These are phyloP conservation scores for Caenorhabditis sp. DNA, from an alignment of 2,888 invertebrate genomes.

Conservation along the genomic window DNA sequence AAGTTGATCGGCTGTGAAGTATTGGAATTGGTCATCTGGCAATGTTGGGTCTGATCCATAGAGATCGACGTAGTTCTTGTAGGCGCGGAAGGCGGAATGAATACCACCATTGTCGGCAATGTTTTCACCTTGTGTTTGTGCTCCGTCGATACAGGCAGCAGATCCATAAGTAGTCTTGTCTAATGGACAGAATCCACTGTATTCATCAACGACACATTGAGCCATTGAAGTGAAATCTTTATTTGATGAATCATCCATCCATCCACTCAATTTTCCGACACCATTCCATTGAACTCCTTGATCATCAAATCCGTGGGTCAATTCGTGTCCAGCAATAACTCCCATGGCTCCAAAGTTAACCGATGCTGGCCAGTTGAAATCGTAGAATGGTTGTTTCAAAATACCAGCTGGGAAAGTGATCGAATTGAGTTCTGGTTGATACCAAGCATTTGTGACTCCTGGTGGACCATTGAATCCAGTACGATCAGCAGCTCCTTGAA, in stretches of 20 bases:
- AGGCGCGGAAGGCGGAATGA: conserved; percentile 65
- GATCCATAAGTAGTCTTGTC: conserved; percentile 34
- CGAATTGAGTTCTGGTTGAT: conserved; percentile 63
- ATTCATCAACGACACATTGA: conserved; percentile 59
- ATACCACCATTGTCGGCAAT: conserved; percentile 75
- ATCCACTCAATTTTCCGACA: conserved; percentile 54
- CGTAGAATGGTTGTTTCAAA: conserved; percentile 64
- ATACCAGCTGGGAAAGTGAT: conserved; percentile 69
- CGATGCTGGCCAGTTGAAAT: conserved; percentile 62
- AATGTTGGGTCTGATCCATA: conserved; percentile 62
- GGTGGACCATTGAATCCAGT: conserved; percentile 53
- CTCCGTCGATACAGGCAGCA: conserved; percentile 70
- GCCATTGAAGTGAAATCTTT: conserved; percentile 55
- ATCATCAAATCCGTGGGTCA: conserved; percentile 95
- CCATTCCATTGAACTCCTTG: conserved; percentile 66
- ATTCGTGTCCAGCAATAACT: conserved; percentile 92
- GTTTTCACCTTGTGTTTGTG: conserved; percentile 75
- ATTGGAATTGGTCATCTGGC: conserved; percentile 51
- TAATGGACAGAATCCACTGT: conserved; percentile 62
- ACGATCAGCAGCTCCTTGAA: conserved; percentile 38
- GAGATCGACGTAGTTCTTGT: conserved; percentile 56
- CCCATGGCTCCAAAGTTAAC: conserved; percentile 88
- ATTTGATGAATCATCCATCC: conserved; percentile 59
- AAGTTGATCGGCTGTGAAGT: conserved; percentile 55
- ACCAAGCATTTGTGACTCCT: conserved; percentile 57